Evolutionary conservation across 92 coral and sea anemone species (phyloP).

Genomic region (Epizoanthus stellaris): DNA sequence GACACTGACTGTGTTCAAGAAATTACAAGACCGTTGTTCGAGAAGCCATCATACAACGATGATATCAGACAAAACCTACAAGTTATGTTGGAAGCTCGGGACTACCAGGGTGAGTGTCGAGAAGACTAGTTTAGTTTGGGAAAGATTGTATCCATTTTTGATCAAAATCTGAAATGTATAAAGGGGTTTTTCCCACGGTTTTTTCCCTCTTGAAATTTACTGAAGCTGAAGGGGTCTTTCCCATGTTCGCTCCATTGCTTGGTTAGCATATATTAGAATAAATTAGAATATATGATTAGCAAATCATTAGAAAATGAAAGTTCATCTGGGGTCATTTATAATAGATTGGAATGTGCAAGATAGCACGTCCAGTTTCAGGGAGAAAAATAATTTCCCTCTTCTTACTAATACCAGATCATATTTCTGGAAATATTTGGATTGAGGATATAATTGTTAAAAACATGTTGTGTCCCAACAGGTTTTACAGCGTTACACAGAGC

Average conservation of each 20-base stretch:
- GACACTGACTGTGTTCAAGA: constrained; percentile 68
- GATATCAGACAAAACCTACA: constrained; percentile 61
- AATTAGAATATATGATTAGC: neutral
- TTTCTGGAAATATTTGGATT: neutral
- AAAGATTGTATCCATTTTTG: neutral
- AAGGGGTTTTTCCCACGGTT: constrained; percentile 32
- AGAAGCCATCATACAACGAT: constrained; percentile 59
- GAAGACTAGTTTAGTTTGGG: neutral
- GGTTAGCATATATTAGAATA: neutral
- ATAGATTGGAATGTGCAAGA: constrained; percentile 11
- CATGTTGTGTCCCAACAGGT: constrained; percentile 56
- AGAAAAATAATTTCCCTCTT: neutral
- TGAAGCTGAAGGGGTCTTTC: neutral
- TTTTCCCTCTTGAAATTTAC: constrained; percentile 10
- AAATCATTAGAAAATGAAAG: constrained; percentile 3
- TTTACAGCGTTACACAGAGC: constrained; percentile 87
- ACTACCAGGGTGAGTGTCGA: constrained; percentile 73
- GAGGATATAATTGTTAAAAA: neutral
- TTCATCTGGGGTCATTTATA: constrained; percentile 6
- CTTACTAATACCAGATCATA: neutral
- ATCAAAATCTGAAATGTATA: neutral
- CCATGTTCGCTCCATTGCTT: no score
- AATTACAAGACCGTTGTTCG: constrained; percentile 63
- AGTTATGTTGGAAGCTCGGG: constrained; percentile 71
- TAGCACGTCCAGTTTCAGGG: constrained; percentile 20